Percentiles rank a stretch among this genome's conserved stretches.
Conservation (phyloP, 2,888 invertebrate species). For the Lochmaea crataegi region DNA sequence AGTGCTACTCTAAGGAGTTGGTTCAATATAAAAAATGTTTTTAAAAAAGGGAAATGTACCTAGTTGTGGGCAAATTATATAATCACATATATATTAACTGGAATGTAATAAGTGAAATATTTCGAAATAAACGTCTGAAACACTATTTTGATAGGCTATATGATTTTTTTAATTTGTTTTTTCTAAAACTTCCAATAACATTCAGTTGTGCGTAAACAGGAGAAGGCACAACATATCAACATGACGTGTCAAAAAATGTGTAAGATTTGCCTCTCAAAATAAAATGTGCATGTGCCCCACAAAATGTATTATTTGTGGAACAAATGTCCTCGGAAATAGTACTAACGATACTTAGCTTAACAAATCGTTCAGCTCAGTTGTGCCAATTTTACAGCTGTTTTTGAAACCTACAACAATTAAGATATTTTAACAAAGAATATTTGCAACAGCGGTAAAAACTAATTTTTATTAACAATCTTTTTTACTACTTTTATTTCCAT, state of each 20-base stretch:
- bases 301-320: neutral
- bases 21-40: neutral
- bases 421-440: conserved; percentile 16
- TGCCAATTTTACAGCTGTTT: conserved; percentile 58
- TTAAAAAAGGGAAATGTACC: no score
- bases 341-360: conserved; percentile 16
- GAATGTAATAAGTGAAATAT: neutral
- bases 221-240: conserved; percentile 62
- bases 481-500: conserved; percentile 3
- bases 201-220: conserved; percentile 60
- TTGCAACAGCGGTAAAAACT: conserved; percentile 23
- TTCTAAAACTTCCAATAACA: conserved; percentile 43
- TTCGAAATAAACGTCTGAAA: neutral
- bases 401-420: conserved; percentile 53
- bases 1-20: neutral
- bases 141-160: neutral
- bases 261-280: conserved; percentile 36
- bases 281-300: conserved; percentile 17
- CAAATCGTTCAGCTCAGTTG: conserved; percentile 48
- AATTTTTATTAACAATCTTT: conserved; percentile 8
- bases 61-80: no score
- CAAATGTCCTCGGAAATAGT: conserved; percentile 41
- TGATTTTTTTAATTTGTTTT: neutral
- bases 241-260: conserved; percentile 53
- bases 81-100: neutral